A percentile compares a stretch with the other conserved stretches of the same genome.
Conservation (phyloP, 2,888 invertebrate species). For the Sepiola atlantica region DNA sequence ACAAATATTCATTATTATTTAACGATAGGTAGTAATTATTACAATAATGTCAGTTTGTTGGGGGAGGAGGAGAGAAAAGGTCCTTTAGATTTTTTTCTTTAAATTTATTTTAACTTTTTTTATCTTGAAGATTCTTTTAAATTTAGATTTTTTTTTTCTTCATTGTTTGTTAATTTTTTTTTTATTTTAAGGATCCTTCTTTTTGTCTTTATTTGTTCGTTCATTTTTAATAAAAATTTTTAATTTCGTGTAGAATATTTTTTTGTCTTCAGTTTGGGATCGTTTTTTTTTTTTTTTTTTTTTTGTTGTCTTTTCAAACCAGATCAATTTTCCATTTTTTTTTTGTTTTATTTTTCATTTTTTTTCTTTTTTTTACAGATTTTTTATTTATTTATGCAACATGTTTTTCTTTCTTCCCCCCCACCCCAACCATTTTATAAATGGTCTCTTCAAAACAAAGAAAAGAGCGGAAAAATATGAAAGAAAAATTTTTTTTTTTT, state of each 20-base stretch:
- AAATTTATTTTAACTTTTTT: neutral
- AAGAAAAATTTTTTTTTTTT: neutral
- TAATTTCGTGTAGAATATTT: neutral
- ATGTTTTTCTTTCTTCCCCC: neutral
- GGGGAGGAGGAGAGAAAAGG: too few relatives aligned
- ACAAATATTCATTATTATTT: conserved; percentile 32
- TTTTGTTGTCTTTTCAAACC: neutral
- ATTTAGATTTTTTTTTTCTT: neutral
- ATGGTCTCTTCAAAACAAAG: neutral
- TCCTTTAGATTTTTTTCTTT: neutral
- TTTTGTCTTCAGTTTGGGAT: neutral
- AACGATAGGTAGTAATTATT: conserved; percentile 22
- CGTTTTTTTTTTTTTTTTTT: neutral
- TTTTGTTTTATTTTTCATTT: too few relatives aligned
- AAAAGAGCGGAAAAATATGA: neutral
- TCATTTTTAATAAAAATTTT: neutral
- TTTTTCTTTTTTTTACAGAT: too few relatives aligned
- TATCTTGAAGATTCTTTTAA: neutral
- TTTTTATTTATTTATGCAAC: neutral
- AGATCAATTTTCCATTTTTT: neutral
- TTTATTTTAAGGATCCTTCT: neutral
- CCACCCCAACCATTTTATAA: neutral
- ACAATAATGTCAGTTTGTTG: neutral
- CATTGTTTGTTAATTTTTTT: neutral
- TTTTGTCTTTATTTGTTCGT: neutral